Base-by-base conservation (phyloP, 2,113 vertebrate genomes). In the Gadus chalcogrammus region DNA sequence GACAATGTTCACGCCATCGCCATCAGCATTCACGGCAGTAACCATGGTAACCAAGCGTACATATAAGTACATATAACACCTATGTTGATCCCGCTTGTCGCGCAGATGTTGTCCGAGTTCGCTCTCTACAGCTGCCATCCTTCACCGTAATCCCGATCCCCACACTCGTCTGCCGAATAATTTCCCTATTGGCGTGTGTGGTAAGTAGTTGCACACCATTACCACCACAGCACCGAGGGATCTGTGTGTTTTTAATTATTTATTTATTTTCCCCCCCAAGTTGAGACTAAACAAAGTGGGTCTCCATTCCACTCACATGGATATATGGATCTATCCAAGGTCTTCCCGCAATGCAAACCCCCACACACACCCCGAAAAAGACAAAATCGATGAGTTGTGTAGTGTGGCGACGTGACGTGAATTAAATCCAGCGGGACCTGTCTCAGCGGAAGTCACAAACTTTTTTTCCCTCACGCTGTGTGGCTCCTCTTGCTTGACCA, bases 101-200 rank as follows among this genome's bases (percentile, higher is more conserved):
- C 31, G 6, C 31, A 5, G 31, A 35, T 35, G 31, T 31, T 31
- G 28, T 35, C 31, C 4, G 31, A 35, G 31, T 35, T 35, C 6
- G 31, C 6, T 35, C 61, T 68, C n/a, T 24, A 58, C 52, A 56
- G 62, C 59, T 67, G 62, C 73, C 55, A 24, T 20, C 64, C 64
- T 35, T 35, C 4, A 35, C 31, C 31, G 31, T 35, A 35, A 35
- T 35, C 31, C 5, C 31, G 4, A 35, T 35, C 31, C n/a, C 15
- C n/a, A n/a, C 56, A 42, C n/a, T 68, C 42, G 78, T 72, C 69
- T 59, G 38, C 75, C 79, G 77, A 61, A 82, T 87, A 70, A 84
- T 79, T 80, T 85, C 72, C 12, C 62, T 79, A 75, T 72, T 82
- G 63, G 85, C 78, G 15, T 67, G 69, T 69, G 59, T 72, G 53